Evolutionary conservation across 2,113 vertebrate genomes (phyloP).

Genomic region (Nesospiza acunhae): DNA sequence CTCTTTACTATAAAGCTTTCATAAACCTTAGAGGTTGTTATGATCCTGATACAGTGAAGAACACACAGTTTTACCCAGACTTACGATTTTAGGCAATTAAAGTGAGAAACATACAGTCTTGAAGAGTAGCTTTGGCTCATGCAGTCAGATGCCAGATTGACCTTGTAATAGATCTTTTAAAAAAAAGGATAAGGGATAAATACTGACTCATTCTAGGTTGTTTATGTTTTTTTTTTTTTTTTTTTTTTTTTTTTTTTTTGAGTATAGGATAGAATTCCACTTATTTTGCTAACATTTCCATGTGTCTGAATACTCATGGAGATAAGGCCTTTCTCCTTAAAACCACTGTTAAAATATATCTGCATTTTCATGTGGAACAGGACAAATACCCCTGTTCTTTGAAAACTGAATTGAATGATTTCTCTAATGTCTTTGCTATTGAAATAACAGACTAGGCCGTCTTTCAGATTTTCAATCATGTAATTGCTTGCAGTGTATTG

Average conservation of each 20-base stretch:
- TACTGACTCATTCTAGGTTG: background rate
- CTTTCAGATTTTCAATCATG: background rate
- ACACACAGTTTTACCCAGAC: background rate
- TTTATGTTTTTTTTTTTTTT: no score
- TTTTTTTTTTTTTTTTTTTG: background rate
- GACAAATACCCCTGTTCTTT: background rate
- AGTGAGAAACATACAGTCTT: background rate
- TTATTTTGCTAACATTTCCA: background rate
- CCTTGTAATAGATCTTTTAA: background rate
- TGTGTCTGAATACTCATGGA: background rate
- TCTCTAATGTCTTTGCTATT: background rate
- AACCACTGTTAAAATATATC: background rate
- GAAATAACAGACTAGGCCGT: background rate
- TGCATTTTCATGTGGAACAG: background rate
- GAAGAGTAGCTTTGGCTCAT: background rate
- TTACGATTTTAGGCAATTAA: background rate
- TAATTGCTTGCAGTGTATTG: background rate
- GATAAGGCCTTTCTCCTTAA: background rate
- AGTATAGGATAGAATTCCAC: background rate
- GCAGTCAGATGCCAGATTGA: background rate
- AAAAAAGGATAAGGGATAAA: background rate
- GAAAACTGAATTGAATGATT: background rate
- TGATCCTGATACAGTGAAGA: background rate
- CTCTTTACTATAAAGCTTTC: background rate
- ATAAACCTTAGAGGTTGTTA: background rate